Base-by-base conservation (phyloP, 2,113 vertebrate species). In the Hyla sarda region DNA sequence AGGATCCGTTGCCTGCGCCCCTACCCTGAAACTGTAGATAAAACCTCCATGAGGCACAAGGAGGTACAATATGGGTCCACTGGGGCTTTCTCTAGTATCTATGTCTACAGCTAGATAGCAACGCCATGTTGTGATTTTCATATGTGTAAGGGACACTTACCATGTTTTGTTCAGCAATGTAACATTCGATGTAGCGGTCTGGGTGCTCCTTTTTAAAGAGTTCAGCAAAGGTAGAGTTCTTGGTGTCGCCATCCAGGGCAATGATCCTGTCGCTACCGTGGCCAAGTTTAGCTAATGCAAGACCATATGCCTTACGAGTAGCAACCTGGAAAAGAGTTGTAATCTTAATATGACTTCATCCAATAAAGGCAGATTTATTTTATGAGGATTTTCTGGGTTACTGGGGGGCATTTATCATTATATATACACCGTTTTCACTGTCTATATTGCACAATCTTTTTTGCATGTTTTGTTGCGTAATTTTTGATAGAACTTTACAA, bases 141-240 rank as follows among this genome's bases (percentile, higher is more conserved):
- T 60, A n/a, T 65, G 25, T 13, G 48, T 23, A 17, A 14, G 8
- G 28, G 58, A 1, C 37, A 88, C 85, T 73, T 93, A 99, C 97
- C 97, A 99, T 98, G 92, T 99, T 99, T 91, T 99, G 97, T 88
- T 99, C 96, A 25, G 98, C 96, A 12, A 98, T 96, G 94, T 96
- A 99, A 90, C 97, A 99, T 89, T 99, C 97, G 0, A 99, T 96
- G 91, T 95, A 99, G 82, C 96, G 97, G 87, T 91, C 94, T 1
- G 98, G 97, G 82, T 98, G 95, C 50, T 98, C 97, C 74, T 99
- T 98, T 91, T 95, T 99, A 88, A 99, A 99, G 79, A 98, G 90
- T 19, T 99, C 97, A 0, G 97, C 95, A 91, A 94, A 98, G 89
- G 97, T 99, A 81, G 97, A 96, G 88, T 99, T 99, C 91, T 99